A percentile compares a stretch with the other conserved stretches of the same genome.
These are phyloP conservation scores for Trematomus bernacchii DNA, from an alignment of 2,797 vertebrate genomes.

Conservation along the genomic window DNA sequence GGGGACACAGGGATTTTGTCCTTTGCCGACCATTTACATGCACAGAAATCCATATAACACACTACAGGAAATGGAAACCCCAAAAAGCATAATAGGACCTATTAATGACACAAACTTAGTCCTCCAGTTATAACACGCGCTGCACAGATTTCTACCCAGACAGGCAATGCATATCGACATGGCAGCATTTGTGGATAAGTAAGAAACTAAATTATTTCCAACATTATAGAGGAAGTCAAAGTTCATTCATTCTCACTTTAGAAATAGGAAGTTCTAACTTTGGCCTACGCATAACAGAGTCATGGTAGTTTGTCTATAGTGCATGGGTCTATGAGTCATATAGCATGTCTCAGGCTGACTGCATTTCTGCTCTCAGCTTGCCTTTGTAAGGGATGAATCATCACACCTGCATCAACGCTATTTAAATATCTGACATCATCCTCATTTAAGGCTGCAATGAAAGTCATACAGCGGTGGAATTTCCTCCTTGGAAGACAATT, in stretches of 20 bases:
- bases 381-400: constrained; percentile 42
- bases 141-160: constrained; percentile 3
- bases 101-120: neutral
- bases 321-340: constrained; percentile 47
- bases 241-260: constrained; percentile 32
- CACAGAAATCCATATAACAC: too few species aligned
- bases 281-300: constrained; percentile 33
- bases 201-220: constrained; percentile 10
- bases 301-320: constrained; percentile 25
- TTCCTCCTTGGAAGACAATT: neutral
- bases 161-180: neutral
- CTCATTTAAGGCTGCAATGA: neutral
- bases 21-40: too few species aligned
- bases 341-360: constrained; percentile 22
- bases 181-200: constrained; percentile 13
- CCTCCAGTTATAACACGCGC: neutral
- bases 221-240: constrained; percentile 29
- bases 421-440: constrained; percentile 1
- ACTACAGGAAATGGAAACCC: too few species aligned
- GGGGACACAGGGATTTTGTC: too few species aligned
- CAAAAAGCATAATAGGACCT: too few species aligned
- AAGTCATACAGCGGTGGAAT: neutral
- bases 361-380: constrained; percentile 10
- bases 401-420: constrained; percentile 4
- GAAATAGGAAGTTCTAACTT: constrained; percentile 38